Conservation (phyloP, 2,888 invertebrate genomes). For the Hydrotaea diabolus region DNA sequence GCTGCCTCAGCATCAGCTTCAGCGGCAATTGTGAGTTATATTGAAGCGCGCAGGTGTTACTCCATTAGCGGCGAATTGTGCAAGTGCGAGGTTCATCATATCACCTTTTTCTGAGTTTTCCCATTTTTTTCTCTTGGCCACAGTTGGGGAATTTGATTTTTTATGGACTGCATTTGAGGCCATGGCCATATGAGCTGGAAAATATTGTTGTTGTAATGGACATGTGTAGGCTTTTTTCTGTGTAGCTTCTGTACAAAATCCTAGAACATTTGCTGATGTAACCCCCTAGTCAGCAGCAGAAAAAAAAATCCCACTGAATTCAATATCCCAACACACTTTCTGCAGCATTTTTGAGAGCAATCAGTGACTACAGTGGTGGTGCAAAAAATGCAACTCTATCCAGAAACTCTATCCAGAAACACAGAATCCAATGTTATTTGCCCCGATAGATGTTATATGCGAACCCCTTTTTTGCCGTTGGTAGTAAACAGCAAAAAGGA, state of each 20-base stretch:
- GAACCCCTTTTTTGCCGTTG: too few species aligned
- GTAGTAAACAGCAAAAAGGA: too few species aligned
- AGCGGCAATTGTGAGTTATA: conserved; percentile 28
- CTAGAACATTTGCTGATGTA: conserved; percentile 23
- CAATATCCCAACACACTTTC: neutral
- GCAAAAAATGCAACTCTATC: too few species aligned
- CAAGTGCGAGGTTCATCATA: conserved; percentile 62
- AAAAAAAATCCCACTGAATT: neutral
- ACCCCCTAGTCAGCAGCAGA: neutral
- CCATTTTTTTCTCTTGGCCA: neutral
- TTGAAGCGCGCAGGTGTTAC: conserved; percentile 70
- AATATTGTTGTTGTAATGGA: neutral
- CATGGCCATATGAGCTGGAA: conserved; percentile 32
- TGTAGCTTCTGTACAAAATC: conserved; percentile 61
- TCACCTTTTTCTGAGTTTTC: conserved; percentile 43
- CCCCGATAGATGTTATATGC: too few species aligned
- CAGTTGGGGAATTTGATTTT: conserved; percentile 1
- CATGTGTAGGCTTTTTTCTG: conserved; percentile 7
- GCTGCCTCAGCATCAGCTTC: neutral
- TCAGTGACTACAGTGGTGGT: too few species aligned
- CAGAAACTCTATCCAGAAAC: too few species aligned
- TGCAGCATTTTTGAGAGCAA: neutral
- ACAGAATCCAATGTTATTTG: too few species aligned
- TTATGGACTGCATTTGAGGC: conserved; percentile 14
- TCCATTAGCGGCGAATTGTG: conserved; percentile 66